phyloP scores from a whole-genome alignment of 2,113 vertebrate genomes.

The Mormyrus lacerda region DNA sequence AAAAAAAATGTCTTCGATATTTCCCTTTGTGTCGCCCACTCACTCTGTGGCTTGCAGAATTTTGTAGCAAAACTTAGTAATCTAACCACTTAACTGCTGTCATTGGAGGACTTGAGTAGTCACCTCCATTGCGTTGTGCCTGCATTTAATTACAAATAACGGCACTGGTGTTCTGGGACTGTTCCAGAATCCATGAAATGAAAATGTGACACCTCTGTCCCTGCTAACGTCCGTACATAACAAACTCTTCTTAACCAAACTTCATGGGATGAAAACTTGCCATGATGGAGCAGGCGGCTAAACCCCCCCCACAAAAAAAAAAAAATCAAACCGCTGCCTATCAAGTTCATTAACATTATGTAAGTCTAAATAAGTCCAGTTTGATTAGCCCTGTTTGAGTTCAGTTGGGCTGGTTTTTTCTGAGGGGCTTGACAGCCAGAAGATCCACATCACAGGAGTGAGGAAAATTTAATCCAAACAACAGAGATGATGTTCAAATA shows the following conservation, averaged over 20 bases:
- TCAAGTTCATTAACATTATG: constrained; percentile 47
- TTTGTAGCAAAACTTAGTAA: constrained; percentile 51
- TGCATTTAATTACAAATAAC: constrained; percentile 38
- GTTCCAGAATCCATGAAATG: constrained; percentile 13
- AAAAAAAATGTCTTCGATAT: background rate
- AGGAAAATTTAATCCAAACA: background rate
- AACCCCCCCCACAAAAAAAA: constrained; percentile 28
- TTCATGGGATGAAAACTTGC: constrained; percentile 44
- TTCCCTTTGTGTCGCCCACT: background rate
- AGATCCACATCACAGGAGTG: background rate
- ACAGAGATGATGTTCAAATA: background rate
- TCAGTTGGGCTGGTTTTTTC: background rate
- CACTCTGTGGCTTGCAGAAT: background rate
- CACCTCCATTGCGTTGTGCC: constrained; percentile 44
- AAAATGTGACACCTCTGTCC: constrained; percentile 18
- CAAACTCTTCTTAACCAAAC: constrained; percentile 44
- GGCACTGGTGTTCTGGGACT: constrained; percentile 29
- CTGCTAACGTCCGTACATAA: constrained; percentile 40
- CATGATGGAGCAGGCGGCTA: constrained; percentile 41
- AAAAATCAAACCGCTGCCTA: constrained; percentile 22
- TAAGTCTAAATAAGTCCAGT: constrained; percentile 41
- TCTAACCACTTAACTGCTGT: constrained; percentile 55
- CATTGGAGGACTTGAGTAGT: constrained; percentile 37
- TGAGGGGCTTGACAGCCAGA: background rate
- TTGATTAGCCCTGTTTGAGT: constrained; percentile 35